Evolutionary conservation across 2,888 invertebrate species (phyloP).

Genomic region (Dicycla oo): DNA sequence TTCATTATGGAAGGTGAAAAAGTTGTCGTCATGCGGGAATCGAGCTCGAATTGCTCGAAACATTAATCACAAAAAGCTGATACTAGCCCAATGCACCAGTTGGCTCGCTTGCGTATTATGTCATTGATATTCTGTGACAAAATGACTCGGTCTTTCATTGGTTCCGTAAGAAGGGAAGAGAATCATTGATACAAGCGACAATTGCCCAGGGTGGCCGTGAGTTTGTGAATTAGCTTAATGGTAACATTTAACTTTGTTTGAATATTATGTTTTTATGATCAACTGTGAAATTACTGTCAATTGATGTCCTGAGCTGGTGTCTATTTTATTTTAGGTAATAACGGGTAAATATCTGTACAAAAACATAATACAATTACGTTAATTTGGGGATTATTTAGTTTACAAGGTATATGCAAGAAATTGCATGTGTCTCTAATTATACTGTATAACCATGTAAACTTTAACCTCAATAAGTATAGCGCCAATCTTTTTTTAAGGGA

Average conservation of each 20-base stretch:
- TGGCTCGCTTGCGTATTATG: slow-evolving; percentile 43
- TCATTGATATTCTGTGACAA: slow-evolving; percentile 39
- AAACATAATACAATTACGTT: too few relatives aligned
- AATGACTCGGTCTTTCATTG: slow-evolving; percentile 9
- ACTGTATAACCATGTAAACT: slow-evolving; percentile 12
- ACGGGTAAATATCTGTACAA: too few relatives aligned
- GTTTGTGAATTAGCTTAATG: neutral
- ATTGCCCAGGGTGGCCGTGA: neutral
- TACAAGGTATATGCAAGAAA: too few relatives aligned
- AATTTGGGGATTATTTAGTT: neutral
- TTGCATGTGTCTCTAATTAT: neutral
- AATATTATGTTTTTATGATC: neutral
- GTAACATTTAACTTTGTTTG: neutral
- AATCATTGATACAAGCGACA: slow-evolving; percentile 11
- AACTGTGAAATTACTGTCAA: neutral
- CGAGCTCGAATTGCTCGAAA: slow-evolving; percentile 12
- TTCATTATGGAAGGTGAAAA: neutral
- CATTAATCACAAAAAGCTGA: slow-evolving; percentile 52
- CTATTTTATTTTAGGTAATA: too few relatives aligned
- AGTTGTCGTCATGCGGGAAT: slow-evolving; percentile 19
- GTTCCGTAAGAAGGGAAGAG: slow-evolving; percentile 5
- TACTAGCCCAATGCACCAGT: slow-evolving; percentile 46
- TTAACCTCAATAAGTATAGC: slow-evolving; percentile 10
- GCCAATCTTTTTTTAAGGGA: slow-evolving; percentile 12
- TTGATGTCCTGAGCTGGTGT: too few relatives aligned